These are phyloP conservation scores for Nixonia krombeini DNA, from an alignment of 1,140 invertebrate genomes.

Conservation along the genomic window DNA sequence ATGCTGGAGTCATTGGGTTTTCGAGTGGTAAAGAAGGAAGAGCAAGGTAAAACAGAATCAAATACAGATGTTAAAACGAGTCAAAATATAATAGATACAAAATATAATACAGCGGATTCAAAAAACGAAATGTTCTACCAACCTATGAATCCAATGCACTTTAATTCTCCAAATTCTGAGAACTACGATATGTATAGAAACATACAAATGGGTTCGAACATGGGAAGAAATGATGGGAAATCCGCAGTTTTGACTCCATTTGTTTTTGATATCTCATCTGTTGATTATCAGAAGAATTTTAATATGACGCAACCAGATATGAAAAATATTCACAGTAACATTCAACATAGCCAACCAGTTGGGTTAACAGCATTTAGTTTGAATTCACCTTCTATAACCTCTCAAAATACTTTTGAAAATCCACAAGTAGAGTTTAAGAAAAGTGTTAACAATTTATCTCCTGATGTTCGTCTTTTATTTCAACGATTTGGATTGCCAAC, in stretches of 20 bases:
- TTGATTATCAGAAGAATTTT: constrained; percentile 17
- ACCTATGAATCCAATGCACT: too few relatives aligned
- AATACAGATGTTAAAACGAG: constrained; percentile 30
- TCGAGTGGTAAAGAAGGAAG: constrained; percentile 9
- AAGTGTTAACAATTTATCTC: constrained; percentile 61
- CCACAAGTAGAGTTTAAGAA: constrained; percentile 48
- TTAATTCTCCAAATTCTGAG: too few relatives aligned
- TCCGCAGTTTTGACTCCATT: background rate
- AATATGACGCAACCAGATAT: constrained; percentile 6
- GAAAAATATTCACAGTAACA: constrained; percentile 31
- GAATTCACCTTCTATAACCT: constrained; percentile 31
- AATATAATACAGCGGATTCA: too few relatives aligned
- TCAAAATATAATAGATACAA: constrained; percentile 33
- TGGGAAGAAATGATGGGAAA: background rate
- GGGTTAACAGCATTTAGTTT: constrained; percentile 19
- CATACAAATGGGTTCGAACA: background rate
- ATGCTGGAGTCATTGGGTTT: constrained; percentile 67
- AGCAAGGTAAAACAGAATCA: constrained; percentile 11
- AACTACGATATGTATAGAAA: too few relatives aligned
- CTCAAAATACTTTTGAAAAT: constrained; percentile 56
- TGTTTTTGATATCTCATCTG: constrained; percentile 1
- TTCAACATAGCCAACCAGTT: constrained; percentile 21
- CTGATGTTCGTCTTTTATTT: constrained; percentile 63
- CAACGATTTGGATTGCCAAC: constrained; percentile 62
- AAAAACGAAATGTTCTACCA: constrained; percentile 16